Conservation (phyloP, 2,113 vertebrate species). For the Stegastes partitus region DNA sequence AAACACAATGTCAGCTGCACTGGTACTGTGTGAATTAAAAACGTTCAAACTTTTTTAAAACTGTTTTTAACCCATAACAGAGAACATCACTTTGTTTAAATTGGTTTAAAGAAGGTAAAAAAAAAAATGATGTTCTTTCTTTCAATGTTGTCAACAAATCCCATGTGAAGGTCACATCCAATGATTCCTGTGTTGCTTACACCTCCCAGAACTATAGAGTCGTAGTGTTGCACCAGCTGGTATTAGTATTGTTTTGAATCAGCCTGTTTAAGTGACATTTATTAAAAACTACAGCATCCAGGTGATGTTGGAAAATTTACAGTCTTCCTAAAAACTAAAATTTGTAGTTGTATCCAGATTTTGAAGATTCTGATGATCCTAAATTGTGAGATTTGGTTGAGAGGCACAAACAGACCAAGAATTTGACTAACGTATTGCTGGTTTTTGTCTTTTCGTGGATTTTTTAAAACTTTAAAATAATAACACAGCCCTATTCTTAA, state of each 20-base stretch:
- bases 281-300: background rate
- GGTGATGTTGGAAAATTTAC: too few relatives aligned
- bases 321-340: too few relatives aligned
- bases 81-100: background rate
- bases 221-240: background rate
- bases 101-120: background rate
- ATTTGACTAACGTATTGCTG: too few relatives aligned
- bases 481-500: background rate
- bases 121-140: too few relatives aligned
- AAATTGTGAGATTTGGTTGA: too few relatives aligned
- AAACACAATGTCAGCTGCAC: constrained; percentile 1
- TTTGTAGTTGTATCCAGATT: too few relatives aligned
- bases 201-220: background rate
- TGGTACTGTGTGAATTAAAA: background rate
- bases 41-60: constrained; percentile 1
- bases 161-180: background rate
- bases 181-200: background rate
- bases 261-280: background rate
- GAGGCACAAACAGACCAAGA: too few relatives aligned
- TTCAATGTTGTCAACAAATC: constrained; percentile 11
- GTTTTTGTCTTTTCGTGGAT: too few relatives aligned
- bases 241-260: background rate
- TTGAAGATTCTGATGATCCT: too few relatives aligned
- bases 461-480: too few relatives aligned
- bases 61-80: background rate